A percentile compares a stretch with the other conserved stretches of the same genome.
Evolutionary conservation across 2,797 vertebrate species (phyloP).

Genomic region (Oreortyx pictus): DNA sequence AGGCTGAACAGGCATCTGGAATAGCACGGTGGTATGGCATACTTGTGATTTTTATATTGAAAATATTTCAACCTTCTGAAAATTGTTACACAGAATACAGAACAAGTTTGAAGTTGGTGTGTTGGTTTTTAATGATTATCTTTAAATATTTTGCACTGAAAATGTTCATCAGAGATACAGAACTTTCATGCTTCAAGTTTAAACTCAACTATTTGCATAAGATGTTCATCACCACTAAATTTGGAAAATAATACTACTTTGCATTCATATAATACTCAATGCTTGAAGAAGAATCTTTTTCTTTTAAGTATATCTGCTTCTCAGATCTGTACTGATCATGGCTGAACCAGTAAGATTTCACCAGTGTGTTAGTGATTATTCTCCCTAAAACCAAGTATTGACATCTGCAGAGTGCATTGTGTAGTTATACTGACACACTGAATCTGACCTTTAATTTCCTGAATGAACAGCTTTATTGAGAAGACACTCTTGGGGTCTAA

Average conservation of each 20-base stretch:
- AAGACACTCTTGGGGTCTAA: not conserved
- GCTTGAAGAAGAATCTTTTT: not conserved
- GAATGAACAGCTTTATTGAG: not conserved
- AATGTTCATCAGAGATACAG: not conserved
- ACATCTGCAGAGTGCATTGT: not conserved
- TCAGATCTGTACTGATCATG: constrained; percentile 9
- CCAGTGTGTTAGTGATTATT: not conserved
- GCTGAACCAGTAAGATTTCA: not conserved
- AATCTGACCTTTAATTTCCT: not conserved
- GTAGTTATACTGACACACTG: not conserved
- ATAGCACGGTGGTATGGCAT: not conserved
- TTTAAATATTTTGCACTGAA: not conserved
- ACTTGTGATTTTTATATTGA: not conserved
- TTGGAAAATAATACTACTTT: not conserved
- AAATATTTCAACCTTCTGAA: constrained; percentile 25
- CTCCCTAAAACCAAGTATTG: not conserved
- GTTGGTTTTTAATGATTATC: not conserved
- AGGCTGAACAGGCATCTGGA: constrained; percentile 5
- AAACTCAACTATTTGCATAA: not conserved
- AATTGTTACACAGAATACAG: not conserved
- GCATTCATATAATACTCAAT: not conserved
- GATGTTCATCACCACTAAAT: not conserved
- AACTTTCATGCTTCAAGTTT: not conserved
- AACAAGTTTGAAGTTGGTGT: not conserved
- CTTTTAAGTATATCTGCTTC: not conserved